Conservation (phyloP, 2,888 invertebrate genomes). For the Thymelicus sylvestris region DNA sequence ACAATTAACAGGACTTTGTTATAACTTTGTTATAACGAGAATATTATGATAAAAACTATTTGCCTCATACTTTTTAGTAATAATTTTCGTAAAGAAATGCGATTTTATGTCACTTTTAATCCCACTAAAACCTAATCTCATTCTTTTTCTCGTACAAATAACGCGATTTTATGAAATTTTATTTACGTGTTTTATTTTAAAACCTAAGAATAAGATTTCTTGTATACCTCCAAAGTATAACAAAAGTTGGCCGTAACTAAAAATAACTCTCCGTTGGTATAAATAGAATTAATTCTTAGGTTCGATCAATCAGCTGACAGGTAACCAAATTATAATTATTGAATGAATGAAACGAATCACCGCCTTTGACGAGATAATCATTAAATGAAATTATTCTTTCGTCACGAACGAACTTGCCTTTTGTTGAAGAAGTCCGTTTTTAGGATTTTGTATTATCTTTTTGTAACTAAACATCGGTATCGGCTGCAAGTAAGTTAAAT, state of each 20-base stretch:
- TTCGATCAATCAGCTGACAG: slow-evolving; percentile 66
- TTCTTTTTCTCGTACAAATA: no score
- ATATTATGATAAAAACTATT: no score
- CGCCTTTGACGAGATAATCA: slow-evolving; percentile 73
- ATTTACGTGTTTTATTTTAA: no score
- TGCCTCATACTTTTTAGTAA: no score
- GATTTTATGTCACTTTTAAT: no score
- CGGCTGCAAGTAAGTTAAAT: neutral
- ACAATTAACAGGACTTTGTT: neutral
- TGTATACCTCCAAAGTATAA: neutral
- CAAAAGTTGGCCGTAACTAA: slow-evolving; percentile 9
- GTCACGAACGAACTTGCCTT: slow-evolving; percentile 63
- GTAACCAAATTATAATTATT: slow-evolving; percentile 68
- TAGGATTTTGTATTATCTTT: neutral
- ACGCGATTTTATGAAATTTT: no score
- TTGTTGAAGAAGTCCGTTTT: slow-evolving; percentile 38
- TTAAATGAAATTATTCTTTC: slow-evolving; percentile 77
- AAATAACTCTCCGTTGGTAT: slow-evolving; percentile 15
- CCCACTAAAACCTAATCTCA: no score
- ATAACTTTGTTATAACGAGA: no score
- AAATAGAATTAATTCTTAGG: slow-evolving; percentile 31
- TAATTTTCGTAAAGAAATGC: no score
- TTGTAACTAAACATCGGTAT: neutral
- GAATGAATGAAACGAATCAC: slow-evolving; percentile 69
- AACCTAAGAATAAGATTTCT: no score